Evolutionary conservation across 2,113 vertebrate species (phyloP), one percentile per base, ranked within the genome.

Genomic region (Montifringilla adamsi): DNA sequence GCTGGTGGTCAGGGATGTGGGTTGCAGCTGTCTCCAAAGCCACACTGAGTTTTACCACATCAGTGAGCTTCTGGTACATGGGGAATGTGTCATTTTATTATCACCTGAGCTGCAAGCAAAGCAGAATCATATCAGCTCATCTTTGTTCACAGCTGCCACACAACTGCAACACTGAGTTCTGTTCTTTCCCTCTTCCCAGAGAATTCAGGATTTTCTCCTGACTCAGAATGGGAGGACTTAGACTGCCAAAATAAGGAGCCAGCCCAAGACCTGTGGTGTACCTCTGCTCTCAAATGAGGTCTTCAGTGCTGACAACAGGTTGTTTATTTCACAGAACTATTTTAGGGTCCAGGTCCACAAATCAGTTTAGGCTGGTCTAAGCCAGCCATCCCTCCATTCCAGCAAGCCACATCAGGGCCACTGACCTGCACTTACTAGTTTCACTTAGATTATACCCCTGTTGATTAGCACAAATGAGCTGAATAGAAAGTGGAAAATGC

Each of bases 111-210:
- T 35, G 58, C 52, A 35, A n/a, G 33, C 49, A 39, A 52, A 73
- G 35, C 30, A 39, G 62, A 30, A 24, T n/a, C 3, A 0, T 13
- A 5, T 16, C 0, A 0, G 33, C 49, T 75, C 9, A 2, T 10
- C 4, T 53, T 68, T 44, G 10, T n/a, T 58, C n/a, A 15, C n/a
- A 89, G 74, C 39, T 90, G 41, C 39, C 9, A 4, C 20, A 31
- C 14, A 23, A 14, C 39, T 30, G 21, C 6, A 23, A 4, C n/a
- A 23, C 23, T 43, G 30, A 5, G 20, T 52, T 33, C 58, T 21
- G 21, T 3, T 6, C 75, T 50, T 27, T 35, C 56, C 16, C 18
- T 79, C 35, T 35, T 13, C 39, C 1, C 8, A 39, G 35, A 24
- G 10, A 33, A n/a, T 7, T 23, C 37, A 39, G 59, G 4, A 14